Evolutionary conservation across 2,888 invertebrate species (phyloP), one percentile per base, ranked within the genome.

Genomic region (Caenorhabditis sp.): DNA sequence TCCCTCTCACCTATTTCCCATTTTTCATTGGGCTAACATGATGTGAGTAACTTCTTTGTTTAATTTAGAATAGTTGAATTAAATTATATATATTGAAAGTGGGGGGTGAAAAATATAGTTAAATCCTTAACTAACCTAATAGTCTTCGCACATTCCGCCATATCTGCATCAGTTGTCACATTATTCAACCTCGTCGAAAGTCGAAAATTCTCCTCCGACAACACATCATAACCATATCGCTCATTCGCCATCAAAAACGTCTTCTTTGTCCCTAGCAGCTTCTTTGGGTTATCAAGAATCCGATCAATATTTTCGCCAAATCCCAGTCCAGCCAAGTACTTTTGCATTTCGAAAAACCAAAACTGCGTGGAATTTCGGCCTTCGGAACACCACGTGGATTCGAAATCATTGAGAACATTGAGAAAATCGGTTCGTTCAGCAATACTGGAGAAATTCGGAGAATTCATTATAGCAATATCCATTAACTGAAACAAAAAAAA

Each of bases 391-490:
- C 75, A 77, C 12, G 77, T 77, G 0, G 61, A 66, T 67, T 84
- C 84, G 54, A 83, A 77, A 31, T 79, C 76, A 12, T 69, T 36
- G 20, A 84, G 57, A 20, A 69, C 69, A 20, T 49, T 31, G 25
- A 84, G 54, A 63, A 84, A 83, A 1, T 65, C 49, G 8, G 62
- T 53, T 26, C 84, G 52, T 57, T 81, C 65, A 0, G 50, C 38
- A 0, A 53, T 12, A 50, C 68, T 63, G 1, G 77, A 77, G 63
- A 85, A 66, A 43, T 84, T 78, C 10, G 85, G 85, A 0, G 85
- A 83, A 1, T 66, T 69, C 62, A 85, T 65, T 3, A 85, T 70
- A 7, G 84, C 82, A 38, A 85, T 77, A 63, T 85, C 84, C 68
- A 84, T 71, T 10, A 71, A 63, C 67, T 72, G 62, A 17, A 53